Evolutionary conservation across 2,888 invertebrate species (phyloP).

Genomic region (Adelognathus sp.): DNA sequence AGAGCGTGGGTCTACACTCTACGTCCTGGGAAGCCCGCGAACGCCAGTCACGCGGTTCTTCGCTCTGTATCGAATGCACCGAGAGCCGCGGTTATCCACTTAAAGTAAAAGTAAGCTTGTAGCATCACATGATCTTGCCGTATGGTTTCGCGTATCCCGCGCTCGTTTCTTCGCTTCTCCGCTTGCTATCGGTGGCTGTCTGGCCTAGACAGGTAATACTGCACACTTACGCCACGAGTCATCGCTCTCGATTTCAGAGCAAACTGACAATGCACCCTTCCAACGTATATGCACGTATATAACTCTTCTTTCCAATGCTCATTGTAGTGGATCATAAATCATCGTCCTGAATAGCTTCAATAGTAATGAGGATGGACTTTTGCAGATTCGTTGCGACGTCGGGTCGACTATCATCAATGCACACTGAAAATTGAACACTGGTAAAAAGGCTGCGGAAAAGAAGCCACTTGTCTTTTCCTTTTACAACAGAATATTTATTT

Average conservation of each 20-base stretch:
- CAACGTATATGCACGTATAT: neutral
- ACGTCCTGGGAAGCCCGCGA: constrained; percentile 50
- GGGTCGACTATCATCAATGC: too few relatives aligned
- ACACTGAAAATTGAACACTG: too few relatives aligned
- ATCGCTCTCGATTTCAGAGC: constrained; percentile 51
- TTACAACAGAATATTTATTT: too few relatives aligned
- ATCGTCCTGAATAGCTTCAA: too few relatives aligned
- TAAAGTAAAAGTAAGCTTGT: constrained; percentile 65
- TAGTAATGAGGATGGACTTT: too few relatives aligned
- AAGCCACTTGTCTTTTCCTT: too few relatives aligned
- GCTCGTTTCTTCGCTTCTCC: constrained; percentile 29
- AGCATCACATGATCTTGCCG: constrained; percentile 62
- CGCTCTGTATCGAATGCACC: constrained; percentile 9
- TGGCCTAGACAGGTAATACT: constrained; percentile 2
- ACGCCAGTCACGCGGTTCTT: constrained; percentile 52
- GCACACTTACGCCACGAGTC: constrained; percentile 2
- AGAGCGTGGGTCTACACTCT: constrained; percentile 24
- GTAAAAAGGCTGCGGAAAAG: too few relatives aligned
- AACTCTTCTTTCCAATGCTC: too few relatives aligned
- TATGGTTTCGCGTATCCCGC: constrained; percentile 50
- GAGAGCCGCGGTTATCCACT: constrained; percentile 21
- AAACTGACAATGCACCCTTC: constrained; percentile 19
- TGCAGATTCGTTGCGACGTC: too few relatives aligned
- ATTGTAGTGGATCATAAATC: too few relatives aligned
- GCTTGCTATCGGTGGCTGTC: constrained; percentile 10